Conservation (phyloP, 2,888 invertebrate genomes). For the Phragmatobia fuliginosa region DNA sequence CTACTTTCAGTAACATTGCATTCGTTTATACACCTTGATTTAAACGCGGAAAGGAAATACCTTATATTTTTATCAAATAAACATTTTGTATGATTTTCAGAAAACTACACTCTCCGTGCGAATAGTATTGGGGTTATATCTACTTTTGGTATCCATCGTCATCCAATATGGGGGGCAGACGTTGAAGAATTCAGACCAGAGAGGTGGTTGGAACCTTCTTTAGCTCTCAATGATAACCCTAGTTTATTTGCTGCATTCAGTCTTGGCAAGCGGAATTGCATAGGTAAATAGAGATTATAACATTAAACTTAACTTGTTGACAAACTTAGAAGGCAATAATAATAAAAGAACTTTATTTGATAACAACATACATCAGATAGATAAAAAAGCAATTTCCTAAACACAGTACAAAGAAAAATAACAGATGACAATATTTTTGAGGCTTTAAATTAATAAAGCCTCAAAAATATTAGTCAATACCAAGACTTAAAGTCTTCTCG, state of each 20-base stretch:
- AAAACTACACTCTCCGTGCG: slow-evolving; percentile 9
- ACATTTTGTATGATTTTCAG: neutral
- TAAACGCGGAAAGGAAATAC: neutral
- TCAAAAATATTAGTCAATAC: too few relatives aligned
- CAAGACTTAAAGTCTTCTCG: too few relatives aligned
- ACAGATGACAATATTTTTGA: too few relatives aligned
- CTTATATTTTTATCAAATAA: neutral
- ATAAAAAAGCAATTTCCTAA: too few relatives aligned
- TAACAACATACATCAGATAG: too few relatives aligned
- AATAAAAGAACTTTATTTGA: too few relatives aligned
- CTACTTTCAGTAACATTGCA: neutral
- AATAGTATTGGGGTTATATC: slow-evolving; percentile 3
- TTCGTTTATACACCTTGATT: neutral
- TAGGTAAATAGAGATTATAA: slow-evolving; percentile 14
- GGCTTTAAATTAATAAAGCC: too few relatives aligned
- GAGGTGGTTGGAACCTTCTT: slow-evolving; percentile 26
- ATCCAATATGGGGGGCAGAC: slow-evolving; percentile 32
- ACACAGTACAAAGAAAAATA: too few relatives aligned
- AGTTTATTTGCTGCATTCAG: slow-evolving; percentile 21
- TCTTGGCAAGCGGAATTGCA: slow-evolving; percentile 24
- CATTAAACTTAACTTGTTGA: too few relatives aligned
- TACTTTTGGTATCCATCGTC: slow-evolving; percentile 8
- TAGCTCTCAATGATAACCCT: slow-evolving; percentile 5
- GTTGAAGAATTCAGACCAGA: slow-evolving; percentile 33
- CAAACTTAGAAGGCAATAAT: too few relatives aligned